Base-by-base conservation (phyloP, 2,797 vertebrate species). In the Hippoglossus hippoglossus region DNA sequence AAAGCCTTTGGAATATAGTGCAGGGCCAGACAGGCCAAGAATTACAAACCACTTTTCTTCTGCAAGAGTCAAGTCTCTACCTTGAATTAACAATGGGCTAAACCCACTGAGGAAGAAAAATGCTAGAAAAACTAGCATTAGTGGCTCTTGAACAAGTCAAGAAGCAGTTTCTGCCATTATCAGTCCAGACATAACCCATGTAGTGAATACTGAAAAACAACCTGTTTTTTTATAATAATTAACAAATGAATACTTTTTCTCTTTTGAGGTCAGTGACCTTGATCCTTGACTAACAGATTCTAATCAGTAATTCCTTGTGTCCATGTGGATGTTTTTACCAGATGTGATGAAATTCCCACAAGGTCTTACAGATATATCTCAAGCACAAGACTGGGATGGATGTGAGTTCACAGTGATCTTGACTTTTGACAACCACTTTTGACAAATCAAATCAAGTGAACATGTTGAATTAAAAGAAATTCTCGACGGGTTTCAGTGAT, bases 1-100 rank as follows among this genome's bases (percentile, higher is more conserved):
- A 54, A 74, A 36, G 25, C 7, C 34, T 88, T 75, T 25, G 41
- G 28, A 55, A 62, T 63, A 64, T 18, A 75, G 8, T 53, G 34
- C 39, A 46, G 12, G 2, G 26, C 71, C 63, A 39, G 59, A 71
- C 13, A 60, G 44, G 15, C 7, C 21, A 31, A 2, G 25, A 47
- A 26, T 75, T n/a, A 71, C 16, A 50, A 54, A 64, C 28, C 34
- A 25, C 59, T 44, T 44, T 18, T 15, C 12, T 44, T 44, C 41
- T 44, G 51, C 49, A 71, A 52, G 22, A 74, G 19, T 58, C 25
- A 59, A 28, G 46, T 65, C 47, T 50, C 22, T 36, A 44, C 15
- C 41, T 16, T 5, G 52, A 54, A 54, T 28, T 16, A 19, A 54
- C 25, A 16, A 21, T 26, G 16, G 18, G 24, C 25, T 28, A 26